Conservation (phyloP, 2,888 invertebrate genomes). For the Andrena praecox region DNA sequence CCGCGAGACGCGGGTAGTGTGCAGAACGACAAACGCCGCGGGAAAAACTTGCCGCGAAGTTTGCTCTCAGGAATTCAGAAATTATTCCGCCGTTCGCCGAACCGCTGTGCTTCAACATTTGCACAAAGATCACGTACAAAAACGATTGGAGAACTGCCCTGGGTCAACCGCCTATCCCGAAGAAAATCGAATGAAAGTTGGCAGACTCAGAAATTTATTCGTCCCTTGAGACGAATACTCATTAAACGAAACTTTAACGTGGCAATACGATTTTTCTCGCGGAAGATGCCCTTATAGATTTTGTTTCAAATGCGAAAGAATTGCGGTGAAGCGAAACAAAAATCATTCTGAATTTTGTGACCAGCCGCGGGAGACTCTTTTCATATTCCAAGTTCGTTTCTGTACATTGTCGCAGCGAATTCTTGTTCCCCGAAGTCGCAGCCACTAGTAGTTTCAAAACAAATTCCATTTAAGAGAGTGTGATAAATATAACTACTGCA, state of each 20-base stretch:
- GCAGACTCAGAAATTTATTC: conserved; percentile 34
- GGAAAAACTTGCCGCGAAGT: conserved; percentile 26
- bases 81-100: conserved; percentile 48
- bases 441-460: conserved; percentile 12
- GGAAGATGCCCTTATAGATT: background rate
- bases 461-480: conserved; percentile 26
- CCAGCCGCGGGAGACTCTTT: background rate
- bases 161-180: conserved; percentile 15
- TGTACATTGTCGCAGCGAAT: background rate
- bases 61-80: conserved; percentile 36
- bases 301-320: background rate
- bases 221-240: conserved; percentile 1
- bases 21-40: conserved; percentile 17
- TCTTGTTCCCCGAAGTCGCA: conserved; percentile 17
- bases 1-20: background rate
- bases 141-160: conserved; percentile 40
- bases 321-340: background rate
- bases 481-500: conserved; percentile 1
- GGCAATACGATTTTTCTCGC: background rate
- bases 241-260: conserved; percentile 3
- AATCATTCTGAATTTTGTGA: background rate
- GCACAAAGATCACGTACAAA: conserved; percentile 51
- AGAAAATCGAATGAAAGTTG: conserved; percentile 18
- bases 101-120: conserved; percentile 27
- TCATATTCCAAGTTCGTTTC: background rate